phyloP scores from a whole-genome alignment of 2,797 vertebrate genomes.

The Pelobates cultripes region DNA sequence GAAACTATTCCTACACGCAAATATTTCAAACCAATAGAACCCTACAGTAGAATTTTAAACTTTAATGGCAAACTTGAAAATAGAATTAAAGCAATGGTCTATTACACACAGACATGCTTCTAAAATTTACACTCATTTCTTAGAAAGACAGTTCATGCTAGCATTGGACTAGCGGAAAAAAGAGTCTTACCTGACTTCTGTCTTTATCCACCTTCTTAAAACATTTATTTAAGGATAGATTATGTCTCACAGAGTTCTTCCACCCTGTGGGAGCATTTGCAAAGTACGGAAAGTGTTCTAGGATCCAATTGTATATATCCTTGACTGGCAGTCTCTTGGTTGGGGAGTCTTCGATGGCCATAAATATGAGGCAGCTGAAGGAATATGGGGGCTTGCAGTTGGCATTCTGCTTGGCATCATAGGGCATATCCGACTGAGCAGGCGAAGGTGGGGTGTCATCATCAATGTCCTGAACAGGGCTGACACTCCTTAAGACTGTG shows the following conservation, averaged over 20 bases:
- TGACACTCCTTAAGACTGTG: conserved; percentile 84
- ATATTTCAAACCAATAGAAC: too few relatives aligned
- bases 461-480: conserved; percentile 82
- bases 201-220: conserved; percentile 99
- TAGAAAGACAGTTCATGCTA: too few relatives aligned
- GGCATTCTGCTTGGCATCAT: conserved; percentile 88
- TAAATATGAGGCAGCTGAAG: conserved; percentile 98
- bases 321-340: conserved; percentile 94
- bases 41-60: too few relatives aligned
- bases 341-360: conserved; percentile 96
- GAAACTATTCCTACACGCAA: too few relatives aligned
- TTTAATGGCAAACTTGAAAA: too few relatives aligned
- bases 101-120: too few relatives aligned
- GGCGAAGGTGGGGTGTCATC: conserved; percentile 85
- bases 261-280: conserved; percentile 95
- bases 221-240: conserved; percentile 96
- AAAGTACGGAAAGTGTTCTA: conserved; percentile 98
- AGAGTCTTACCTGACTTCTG: conserved; percentile 89
- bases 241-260: conserved; percentile 98
- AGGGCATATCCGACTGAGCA: conserved; percentile 86
- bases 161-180: too few relatives aligned
- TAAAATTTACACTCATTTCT: too few relatives aligned
- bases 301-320: conserved; percentile 98
- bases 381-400: conserved; percentile 96
- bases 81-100: too few relatives aligned